Percentiles rank a stretch among this genome's conserved stretches.
Conservation (phyloP, 2,113 vertebrate genomes). For the Pelmatolapia mariae region DNA sequence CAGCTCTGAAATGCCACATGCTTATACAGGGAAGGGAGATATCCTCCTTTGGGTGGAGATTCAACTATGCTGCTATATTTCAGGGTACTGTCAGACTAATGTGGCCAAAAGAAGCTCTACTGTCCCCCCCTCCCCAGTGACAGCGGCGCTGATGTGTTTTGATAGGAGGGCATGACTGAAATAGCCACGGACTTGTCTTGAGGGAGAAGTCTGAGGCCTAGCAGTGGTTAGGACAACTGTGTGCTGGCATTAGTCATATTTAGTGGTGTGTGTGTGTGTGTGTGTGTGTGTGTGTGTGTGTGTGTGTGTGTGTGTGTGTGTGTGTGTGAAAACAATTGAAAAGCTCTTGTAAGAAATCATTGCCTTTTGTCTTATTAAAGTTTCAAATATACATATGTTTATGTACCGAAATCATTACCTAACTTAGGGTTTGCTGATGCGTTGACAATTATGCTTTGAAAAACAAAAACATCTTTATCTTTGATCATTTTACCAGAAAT, state of each 20-base stretch:
- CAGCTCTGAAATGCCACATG: not conserved
- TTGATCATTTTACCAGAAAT: not conserved
- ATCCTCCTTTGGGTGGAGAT: not conserved
- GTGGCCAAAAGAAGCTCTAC: not conserved
- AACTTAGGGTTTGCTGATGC: not conserved
- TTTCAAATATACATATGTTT: not conserved
- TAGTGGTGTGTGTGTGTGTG: not conserved
- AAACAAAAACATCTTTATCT: not conserved
- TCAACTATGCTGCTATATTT: not conserved
- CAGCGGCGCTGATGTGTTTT: constrained; percentile 14
- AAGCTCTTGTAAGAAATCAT: not conserved
- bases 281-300: not conserved
- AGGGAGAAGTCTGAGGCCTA: not conserved
- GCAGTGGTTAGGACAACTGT: not conserved
- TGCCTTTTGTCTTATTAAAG: not conserved
- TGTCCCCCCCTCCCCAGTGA: not conserved
- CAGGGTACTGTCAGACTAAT: not conserved
- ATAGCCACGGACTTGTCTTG: constrained; percentile 2
- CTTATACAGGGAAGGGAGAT: not conserved
- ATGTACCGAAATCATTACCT: not conserved
- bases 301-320: not conserved
- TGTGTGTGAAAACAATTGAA: not conserved
- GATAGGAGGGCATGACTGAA: constrained; percentile 19
- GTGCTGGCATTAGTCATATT: not conserved
- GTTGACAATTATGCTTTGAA: not conserved